phyloP scores from a whole-genome alignment of 2,888 invertebrate species.

The Meloe dianella region DNA sequence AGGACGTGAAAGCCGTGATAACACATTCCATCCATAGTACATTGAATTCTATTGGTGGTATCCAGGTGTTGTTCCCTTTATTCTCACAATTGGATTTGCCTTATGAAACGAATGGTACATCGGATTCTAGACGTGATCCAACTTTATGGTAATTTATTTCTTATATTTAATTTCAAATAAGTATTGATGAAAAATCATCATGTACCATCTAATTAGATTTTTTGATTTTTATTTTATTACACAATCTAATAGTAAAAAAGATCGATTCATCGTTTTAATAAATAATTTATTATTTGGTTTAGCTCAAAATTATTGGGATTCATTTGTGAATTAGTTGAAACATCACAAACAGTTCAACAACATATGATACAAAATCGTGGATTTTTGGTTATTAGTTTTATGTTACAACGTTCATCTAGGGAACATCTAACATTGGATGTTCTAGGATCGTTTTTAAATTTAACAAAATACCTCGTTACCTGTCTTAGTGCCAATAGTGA shows the following conservation, averaged over 20 bases:
- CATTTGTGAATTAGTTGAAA: conserved; percentile 96
- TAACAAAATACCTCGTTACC: conserved; percentile 92
- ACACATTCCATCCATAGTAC: conserved; percentile 99
- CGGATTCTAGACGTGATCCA: conserved; percentile 85
- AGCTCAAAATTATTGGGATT: conserved; percentile 96
- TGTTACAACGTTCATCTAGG: conserved; percentile 90
- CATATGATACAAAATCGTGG: conserved; percentile 99
- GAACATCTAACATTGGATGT: conserved; percentile 95
- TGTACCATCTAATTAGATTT: too few relatives aligned
- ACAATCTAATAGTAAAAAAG: too few relatives aligned
- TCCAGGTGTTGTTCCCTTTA: conserved; percentile 96
- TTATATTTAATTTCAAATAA: not conserved
- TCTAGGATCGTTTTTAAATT: conserved; percentile 86
- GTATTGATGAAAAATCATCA: too few relatives aligned
- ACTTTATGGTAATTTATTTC: conserved; percentile 75
- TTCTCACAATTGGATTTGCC: conserved; percentile 97
- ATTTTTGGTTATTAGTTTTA: conserved; percentile 96
- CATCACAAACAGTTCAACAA: conserved; percentile 96
- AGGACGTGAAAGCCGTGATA: conserved; percentile 99
- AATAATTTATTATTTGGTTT: conserved; percentile 48
- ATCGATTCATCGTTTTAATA: too few relatives aligned
- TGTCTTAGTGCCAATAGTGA: conserved; percentile 93
- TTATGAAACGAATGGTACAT: conserved; percentile 77
- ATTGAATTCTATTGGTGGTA: conserved; percentile 97
- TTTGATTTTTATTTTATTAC: too few relatives aligned